A percentile compares a stretch with the other conserved stretches of the same genome.
Conservation (phyloP, 1,140 invertebrate genomes). For the Camponotus floridanus region DNA sequence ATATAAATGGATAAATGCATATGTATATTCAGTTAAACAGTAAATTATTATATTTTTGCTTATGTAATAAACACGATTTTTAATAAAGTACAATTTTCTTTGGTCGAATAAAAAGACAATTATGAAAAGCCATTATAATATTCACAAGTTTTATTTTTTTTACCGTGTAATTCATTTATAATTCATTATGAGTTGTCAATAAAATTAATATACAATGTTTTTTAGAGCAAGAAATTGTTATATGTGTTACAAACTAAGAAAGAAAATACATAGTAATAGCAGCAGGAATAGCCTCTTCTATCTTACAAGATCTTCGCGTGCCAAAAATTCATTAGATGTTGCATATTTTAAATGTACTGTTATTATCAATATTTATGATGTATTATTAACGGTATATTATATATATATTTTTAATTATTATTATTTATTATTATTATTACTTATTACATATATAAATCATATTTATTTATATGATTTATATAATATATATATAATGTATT, state of each 20-base stretch:
- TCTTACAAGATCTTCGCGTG: constrained; percentile 85
- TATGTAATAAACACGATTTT: background rate
- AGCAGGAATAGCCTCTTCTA: constrained; percentile 85
- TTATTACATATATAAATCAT: constrained; percentile 85
- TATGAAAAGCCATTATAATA: constrained; percentile 74
- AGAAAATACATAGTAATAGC: constrained; percentile 82
- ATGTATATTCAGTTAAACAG: constrained; percentile 8
- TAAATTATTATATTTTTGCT: background rate
- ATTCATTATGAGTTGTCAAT: constrained; percentile 83
- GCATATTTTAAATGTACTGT: constrained; percentile 74
- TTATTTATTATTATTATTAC: constrained; percentile 81
- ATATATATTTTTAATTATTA: constrained; percentile 67
- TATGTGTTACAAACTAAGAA: constrained; percentile 83
- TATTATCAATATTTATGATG: constrained; percentile 75
- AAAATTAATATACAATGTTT: constrained; percentile 85
- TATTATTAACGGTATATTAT: constrained; percentile 69
- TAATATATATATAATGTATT: constrained; percentile 76
- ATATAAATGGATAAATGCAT: background rate
- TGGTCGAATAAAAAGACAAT: constrained; percentile 44
- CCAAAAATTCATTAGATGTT: constrained; percentile 80
- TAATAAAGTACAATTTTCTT: background rate
- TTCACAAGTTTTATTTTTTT: constrained; percentile 82
- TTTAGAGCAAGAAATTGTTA: constrained; percentile 82
- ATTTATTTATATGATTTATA: constrained; percentile 82
- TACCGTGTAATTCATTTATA: constrained; percentile 81